These are phyloP conservation scores for Sebastes vulpes DNA, from an alignment of 2,797 vertebrate species.

Conservation along the genomic window DNA sequence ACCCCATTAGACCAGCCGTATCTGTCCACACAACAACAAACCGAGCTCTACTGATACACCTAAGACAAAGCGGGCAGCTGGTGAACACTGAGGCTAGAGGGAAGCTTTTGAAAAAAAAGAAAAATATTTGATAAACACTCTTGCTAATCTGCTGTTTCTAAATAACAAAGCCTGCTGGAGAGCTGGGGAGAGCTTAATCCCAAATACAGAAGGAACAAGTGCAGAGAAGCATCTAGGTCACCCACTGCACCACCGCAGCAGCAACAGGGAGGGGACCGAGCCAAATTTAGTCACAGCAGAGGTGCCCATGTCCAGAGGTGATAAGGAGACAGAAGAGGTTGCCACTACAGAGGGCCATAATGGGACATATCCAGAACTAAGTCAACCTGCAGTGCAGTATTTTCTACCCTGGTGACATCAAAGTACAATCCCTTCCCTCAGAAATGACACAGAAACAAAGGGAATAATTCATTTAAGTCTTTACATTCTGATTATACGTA, in stretches of 20 bases:
- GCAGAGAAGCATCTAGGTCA: constrained; percentile 73
- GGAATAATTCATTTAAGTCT: neutral
- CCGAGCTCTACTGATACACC: constrained; percentile 22
- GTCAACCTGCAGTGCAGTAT: constrained; percentile 19
- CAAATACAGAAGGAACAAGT: constrained; percentile 62
- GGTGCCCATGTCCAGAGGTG: constrained; percentile 70
- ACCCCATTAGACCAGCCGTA: constrained; percentile 22
- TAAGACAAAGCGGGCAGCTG: constrained; percentile 31
- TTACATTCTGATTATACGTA: neutral
- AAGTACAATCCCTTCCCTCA: constrained; percentile 3
- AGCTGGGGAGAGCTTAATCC: constrained; percentile 65
- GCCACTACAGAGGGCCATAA: constrained; percentile 14
- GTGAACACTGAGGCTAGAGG: constrained; percentile 20
- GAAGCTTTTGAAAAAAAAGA: constrained; percentile 36
- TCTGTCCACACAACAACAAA: constrained; percentile 47
- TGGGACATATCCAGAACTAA: constrained; percentile 41
- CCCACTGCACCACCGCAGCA: constrained; percentile 41
- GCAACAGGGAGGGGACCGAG: constrained; percentile 44
- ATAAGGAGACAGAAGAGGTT: constrained; percentile 62
- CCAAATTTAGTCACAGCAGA: constrained; percentile 71
- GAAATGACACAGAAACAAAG: constrained; percentile 2
- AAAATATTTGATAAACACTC: constrained; percentile 61
- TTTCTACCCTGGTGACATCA: constrained; percentile 27
- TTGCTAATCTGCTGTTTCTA: constrained; percentile 73
- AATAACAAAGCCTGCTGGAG: constrained; percentile 67